Percentiles rank a stretch among this genome's conserved stretches.
Conservation (phyloP, 2,888 invertebrate species). For the Cryptus viduatorius region DNA sequence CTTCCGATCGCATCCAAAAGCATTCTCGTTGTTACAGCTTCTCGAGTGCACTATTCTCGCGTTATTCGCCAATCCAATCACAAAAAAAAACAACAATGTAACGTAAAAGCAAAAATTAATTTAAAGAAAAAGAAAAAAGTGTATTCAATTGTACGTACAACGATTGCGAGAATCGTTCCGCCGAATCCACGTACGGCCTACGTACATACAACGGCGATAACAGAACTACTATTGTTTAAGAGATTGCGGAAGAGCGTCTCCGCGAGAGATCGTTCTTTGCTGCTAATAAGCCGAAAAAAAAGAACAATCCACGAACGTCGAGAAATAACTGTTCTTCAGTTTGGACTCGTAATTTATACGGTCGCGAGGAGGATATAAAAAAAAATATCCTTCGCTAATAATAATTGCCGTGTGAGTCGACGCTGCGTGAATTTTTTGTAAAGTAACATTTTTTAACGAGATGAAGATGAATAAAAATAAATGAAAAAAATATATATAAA, state of each 20-base stretch:
- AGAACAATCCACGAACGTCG: conserved; percentile 5
- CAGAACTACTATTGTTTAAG: conserved; percentile 57
- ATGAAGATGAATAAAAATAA: conserved; percentile 53
- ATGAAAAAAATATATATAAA: conserved; percentile 26
- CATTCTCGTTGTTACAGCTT: conserved; percentile 37
- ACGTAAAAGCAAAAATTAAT: conserved; percentile 9
- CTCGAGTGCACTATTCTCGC: conserved; percentile 53
- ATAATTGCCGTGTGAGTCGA: conserved; percentile 23
- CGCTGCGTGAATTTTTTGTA: conserved; percentile 53
- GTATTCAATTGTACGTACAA: conserved; percentile 31
- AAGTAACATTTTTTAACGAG: conserved; percentile 62
- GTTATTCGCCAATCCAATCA: conserved; percentile 47
- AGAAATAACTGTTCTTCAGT: conserved; percentile 11
- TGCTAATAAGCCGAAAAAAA: conserved; percentile 11
- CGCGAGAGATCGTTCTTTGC: background rate
- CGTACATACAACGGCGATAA: conserved; percentile 60
- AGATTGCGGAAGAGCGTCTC: background rate
- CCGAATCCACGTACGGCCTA: conserved; percentile 55
- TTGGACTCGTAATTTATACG: background rate
- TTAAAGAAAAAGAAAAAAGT: conserved; percentile 12
- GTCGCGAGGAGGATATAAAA: background rate
- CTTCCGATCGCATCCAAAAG: conserved; percentile 57
- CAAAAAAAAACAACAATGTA: conserved; percentile 25
- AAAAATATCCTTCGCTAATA: conserved; percentile 3
- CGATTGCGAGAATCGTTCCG: conserved; percentile 38